Base-by-base conservation (phyloP, 2,888 invertebrate species). In the Nowickia ferox region DNA sequence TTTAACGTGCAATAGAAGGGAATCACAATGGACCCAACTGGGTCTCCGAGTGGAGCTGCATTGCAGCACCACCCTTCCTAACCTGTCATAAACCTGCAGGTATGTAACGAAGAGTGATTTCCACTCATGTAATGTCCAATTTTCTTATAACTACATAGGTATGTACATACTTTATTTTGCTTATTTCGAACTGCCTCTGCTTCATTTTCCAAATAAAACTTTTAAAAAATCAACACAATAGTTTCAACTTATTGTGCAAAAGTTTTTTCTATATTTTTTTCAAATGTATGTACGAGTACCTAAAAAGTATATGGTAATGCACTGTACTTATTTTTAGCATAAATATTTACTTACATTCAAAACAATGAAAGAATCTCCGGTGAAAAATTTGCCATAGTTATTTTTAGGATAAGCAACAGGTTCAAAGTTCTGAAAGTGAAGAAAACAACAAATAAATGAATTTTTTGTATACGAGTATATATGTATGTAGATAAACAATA, bases 361-460 rank as follows among this genome's bases (percentile, higher is more conserved):
- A 30, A 97, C 94, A 80, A 98, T 96, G 92, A 97, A 98, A 0
- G 97, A 97, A 91, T 98, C 97, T 0, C 97, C 97, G 77, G 95
- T 95, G 92, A 95, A 96, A 93, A 98, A 97, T 92, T 97, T 96
- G 3, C 97, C 97, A 90, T 95, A 95, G 88, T 97, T 96, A 63
- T 93, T 94, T 84, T 94, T 94, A 0, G 96, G 94, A 69, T 97
- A 96, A 0, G 95, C 93, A 0, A 96, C 96, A 3, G 97, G 96
- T 88, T 96, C 95, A 90, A 97, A 97, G 89, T 96, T 95, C 96
- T 97, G 75, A 93, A 38, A 89, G 89, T 51, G 57, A 80, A 61
- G 40, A 65, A 46, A 38, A 71, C 72, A 59, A 57, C 13, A 68
- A 74, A 40, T 38, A 2, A 22, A 51, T 57, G 46, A 46, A 59